Conservation (phyloP, 2,888 invertebrate genomes). For the Ctenicera cuprea region DNA sequence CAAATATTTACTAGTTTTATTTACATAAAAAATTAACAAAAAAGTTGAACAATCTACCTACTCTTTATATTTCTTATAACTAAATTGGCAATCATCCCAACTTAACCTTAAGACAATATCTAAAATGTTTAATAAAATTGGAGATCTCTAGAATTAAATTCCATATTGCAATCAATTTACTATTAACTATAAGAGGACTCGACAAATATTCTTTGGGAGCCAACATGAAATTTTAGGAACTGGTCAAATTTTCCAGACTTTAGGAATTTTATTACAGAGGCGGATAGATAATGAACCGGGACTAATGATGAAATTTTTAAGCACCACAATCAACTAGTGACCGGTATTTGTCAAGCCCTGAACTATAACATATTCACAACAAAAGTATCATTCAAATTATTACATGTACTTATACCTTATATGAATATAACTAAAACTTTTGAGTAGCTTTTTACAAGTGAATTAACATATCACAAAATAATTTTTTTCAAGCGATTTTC, state of each 20-base stretch:
- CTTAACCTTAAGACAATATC: background rate
- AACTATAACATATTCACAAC: background rate
- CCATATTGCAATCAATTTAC: background rate
- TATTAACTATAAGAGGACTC: too few species aligned
- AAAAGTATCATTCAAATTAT: background rate
- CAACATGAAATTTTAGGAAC: too few species aligned
- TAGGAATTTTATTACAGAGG: too few species aligned
- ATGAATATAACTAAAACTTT: background rate
- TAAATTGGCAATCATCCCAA: constrained; percentile 8
- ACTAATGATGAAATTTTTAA: too few species aligned
- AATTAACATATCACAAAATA: constrained; percentile 12
- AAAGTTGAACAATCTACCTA: background rate
- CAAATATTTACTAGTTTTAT: background rate
- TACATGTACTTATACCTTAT: background rate
- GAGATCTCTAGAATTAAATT: background rate
- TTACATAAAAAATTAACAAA: background rate
- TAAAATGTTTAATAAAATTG: background rate
- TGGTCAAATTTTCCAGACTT: too few species aligned
- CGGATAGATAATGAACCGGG: too few species aligned
- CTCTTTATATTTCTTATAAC: background rate
- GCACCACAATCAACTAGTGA: too few species aligned
- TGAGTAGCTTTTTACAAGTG: constrained; percentile 1
- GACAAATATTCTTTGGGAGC: too few species aligned
- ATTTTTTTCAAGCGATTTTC: background rate
- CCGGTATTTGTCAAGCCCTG: too few species aligned